Base-by-base conservation (phyloP, 2,888 invertebrate genomes). In the Xiphydria camelus region DNA sequence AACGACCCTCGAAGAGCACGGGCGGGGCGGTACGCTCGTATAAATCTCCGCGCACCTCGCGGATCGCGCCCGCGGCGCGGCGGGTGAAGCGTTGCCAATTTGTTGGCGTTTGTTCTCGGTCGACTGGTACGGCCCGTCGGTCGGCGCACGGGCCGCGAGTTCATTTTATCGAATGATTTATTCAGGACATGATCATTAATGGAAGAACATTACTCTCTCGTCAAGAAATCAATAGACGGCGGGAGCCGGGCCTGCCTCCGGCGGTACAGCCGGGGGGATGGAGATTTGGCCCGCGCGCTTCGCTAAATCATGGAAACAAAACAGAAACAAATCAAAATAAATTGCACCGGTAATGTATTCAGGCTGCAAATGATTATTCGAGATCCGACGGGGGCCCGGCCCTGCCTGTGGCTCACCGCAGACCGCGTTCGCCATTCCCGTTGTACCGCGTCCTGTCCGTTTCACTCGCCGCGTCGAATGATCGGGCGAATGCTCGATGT, bases 121-220 rank as follows among this genome's bases (percentile, higher is more conserved):
- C 19, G 19, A 12, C n/a, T 14, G 18, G 33, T n/a, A 21, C 29
- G 33, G 48, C 36, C 14, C 41, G 41, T 41, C 32, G 37, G 47
- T 51, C 39, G 38, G 35, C 39, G 25, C 35, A 45, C 48, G 62
- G 49, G 56, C 57, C 54, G 53, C 59, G 55, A 59, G 55, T 64
- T 64, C 64, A 66, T 70, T 73, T 70, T 72, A 63, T 65, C 62
- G 64, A 72, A 70, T 72, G 69, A 73, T 71, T 71, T 68, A 73
- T 73, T 71, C 65, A 68, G 61, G 60, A 61, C 62, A 59, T 62
- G 62, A 72, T 70, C 70, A 71, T 70, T 71, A 72, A 70, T 70
- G 68, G 67, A 63, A 53, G 62, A 66, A 64, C 70, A 71, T 73
- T 70, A 70, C 64, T 67, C 66, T 66, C 67, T 64, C 62, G 66